These are phyloP conservation scores for Amphiura filiformis DNA, from an alignment of 35 echinoderm and acorn worm genomes.

Conservation along the genomic window DNA sequence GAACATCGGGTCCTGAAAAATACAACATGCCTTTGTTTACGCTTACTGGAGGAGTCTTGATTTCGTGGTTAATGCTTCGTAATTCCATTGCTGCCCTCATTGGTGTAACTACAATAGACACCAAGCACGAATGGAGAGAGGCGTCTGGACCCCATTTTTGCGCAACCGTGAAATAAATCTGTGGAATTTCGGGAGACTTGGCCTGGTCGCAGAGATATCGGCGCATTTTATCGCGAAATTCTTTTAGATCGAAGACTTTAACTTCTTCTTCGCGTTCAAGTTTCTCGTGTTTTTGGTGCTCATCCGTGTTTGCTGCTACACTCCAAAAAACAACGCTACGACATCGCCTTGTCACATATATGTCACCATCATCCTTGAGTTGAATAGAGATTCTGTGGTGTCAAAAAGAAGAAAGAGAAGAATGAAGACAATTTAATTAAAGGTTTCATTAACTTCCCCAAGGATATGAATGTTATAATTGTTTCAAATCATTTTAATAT, in stretches of 20 bases:
- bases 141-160: conserved; percentile 69
- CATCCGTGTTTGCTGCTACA: background rate
- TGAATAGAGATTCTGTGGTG: conserved; percentile 23
- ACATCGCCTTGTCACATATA: conserved; percentile 59
- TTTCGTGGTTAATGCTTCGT: conserved; percentile 64
- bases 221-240: conserved; percentile 57
- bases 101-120: conserved; percentile 78
- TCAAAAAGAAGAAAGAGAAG: background rate
- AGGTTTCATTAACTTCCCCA: too few relatives aligned
- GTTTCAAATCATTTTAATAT: too few relatives aligned
- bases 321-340: conserved; percentile 63
- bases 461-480: too few relatives aligned
- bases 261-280: conserved; percentile 60
- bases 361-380: conserved; percentile 27
- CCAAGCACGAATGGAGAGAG: conserved; percentile 65
- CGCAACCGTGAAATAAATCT: conserved; percentile 79
- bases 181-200: conserved; percentile 50
- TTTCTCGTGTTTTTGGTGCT: conserved; percentile 13
- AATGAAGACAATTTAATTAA: too few relatives aligned
- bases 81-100: conserved; percentile 64
- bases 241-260: conserved; percentile 69
- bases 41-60: conserved; percentile 63
- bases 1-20: conserved; percentile 58
- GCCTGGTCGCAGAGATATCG: conserved; percentile 35
- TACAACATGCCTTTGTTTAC: conserved; percentile 70